phyloP scores from a whole-genome alignment of 2,797 vertebrate species.

The Typhlichthys subterraneus region DNA sequence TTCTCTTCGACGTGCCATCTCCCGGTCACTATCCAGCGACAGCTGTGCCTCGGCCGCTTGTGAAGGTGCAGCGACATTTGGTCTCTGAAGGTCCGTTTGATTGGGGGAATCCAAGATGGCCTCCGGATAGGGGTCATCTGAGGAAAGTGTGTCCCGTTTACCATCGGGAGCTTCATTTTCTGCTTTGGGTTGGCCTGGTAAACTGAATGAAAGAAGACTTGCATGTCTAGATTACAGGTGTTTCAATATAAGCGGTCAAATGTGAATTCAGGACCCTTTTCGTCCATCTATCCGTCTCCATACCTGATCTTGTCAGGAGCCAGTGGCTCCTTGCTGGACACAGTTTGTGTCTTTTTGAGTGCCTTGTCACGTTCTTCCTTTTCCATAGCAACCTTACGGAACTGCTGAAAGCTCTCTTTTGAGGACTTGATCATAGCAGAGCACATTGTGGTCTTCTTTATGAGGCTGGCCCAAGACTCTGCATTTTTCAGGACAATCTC shows the following conservation, averaged over 20 bases:
- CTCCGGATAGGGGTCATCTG: conserved; percentile 50
- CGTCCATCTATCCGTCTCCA: background rate
- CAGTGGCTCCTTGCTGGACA: conserved; percentile 52
- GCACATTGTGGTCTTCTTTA: conserved; percentile 66
- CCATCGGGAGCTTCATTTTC: conserved; percentile 30
- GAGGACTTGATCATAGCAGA: conserved; percentile 81
- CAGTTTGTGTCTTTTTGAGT: conserved; percentile 67
- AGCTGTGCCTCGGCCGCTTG: conserved; percentile 32
- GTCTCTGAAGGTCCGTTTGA: conserved; percentile 21
- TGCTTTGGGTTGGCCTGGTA: conserved; percentile 19
- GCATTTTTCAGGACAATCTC: conserved; percentile 82
- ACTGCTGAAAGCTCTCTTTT: conserved; percentile 86
- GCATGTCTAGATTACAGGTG: too few species aligned
- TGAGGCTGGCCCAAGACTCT: conserved; percentile 85
- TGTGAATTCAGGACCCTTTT: background rate
- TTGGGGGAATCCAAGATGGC: conserved; percentile 42
- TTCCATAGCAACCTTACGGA: conserved; percentile 84
- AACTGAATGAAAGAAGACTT: conserved; percentile 41
- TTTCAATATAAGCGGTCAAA: background rate
- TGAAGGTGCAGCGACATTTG: conserved; percentile 29
- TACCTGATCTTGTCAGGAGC: conserved; percentile 77
- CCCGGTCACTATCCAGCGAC: conserved; percentile 68
- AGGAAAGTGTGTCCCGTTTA: conserved; percentile 38
- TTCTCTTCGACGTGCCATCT: conserved; percentile 85
- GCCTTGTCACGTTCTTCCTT: conserved; percentile 80